Base-by-base conservation (phyloP, 2,888 invertebrate genomes). In the Disparrhopalites patrizii region DNA sequence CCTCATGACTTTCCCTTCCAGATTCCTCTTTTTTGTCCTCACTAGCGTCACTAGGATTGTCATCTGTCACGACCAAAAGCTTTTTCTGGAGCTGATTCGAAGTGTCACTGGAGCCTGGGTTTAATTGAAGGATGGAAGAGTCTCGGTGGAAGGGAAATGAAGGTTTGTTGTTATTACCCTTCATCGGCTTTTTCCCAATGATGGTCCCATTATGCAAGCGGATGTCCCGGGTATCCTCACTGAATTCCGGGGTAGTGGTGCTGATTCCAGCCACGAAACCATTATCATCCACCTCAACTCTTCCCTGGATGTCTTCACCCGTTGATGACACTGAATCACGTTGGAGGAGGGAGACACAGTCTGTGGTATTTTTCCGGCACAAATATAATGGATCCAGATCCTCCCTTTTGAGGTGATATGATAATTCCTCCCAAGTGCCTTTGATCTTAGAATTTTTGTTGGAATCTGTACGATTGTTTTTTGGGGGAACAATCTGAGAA, bases 161-260 rank as follows among this genome's bases (percentile, higher is more conserved):
- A n/a, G n/a, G n/a, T n/a, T n/a, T n/a, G n/a, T n/a, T n/a, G n/a
- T n/a, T n/a, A n/a, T n/a, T n/a, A n/a, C n/a, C n/a, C n/a, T 61
- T 31, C 25, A 61, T 31, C 13, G 36, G 50, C 38, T 61, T 61
- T 36, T 36, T 61, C 27, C 61, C 25, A 33, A 61, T 18, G 27
- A 52, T 27, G 27, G 68, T 68, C 52, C 68, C 68, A 52, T 68
- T 68, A 36, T 61, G 33, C 13, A 68, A 36, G 10, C 65, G 61
- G 7, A 65, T 38, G 13, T 7, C 30, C 15, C 33, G 20, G 20
- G 62, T 65, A 33, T 62, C 62, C 18, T 57, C 47, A 0, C 51
- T 13, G 43, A 68, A 68, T 1, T 62, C 54, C 27, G 38, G 36
- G 25, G 38, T n/a, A n/a, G n/a, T n/a, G n/a, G n/a, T n/a, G n/a